A percentile compares a stretch with the other conserved stretches of the same genome.
Conservation (phyloP, 2,113 vertebrate genomes). For the Peucedramus taeniatus region DNA sequence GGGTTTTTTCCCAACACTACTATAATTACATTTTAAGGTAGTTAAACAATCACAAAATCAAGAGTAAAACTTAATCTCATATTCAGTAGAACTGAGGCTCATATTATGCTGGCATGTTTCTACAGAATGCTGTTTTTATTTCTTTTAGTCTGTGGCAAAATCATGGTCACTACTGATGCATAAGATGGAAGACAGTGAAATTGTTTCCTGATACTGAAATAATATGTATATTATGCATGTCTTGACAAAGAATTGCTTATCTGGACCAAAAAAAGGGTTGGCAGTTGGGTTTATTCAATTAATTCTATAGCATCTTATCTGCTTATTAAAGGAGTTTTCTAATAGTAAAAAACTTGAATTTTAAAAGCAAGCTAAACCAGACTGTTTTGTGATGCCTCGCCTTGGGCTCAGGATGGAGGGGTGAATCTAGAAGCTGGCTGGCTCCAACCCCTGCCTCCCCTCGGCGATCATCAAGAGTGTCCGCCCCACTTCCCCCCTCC, state of each 20-base stretch:
- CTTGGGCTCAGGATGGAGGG: too few species aligned
- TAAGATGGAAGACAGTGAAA: neutral
- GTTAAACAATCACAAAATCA: neutral
- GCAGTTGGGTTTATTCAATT: neutral
- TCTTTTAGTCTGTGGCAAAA: neutral
- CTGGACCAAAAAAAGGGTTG: neutral
- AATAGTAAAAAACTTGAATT: neutral
- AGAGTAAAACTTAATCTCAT: neutral
- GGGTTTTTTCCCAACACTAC: rapidly evolving
- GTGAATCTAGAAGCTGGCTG: too few species aligned
- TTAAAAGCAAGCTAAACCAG: neutral
- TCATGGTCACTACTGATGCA: neutral
- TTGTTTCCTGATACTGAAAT: neutral
- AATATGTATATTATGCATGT: neutral
- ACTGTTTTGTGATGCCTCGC: too few species aligned
- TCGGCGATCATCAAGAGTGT: too few species aligned
- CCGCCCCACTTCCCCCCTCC: too few species aligned
- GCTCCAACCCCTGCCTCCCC: too few species aligned
- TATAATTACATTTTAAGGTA: neutral
- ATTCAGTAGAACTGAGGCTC: neutral
- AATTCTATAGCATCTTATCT: neutral
- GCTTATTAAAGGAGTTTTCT: rapidly evolving
- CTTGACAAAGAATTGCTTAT: neutral
- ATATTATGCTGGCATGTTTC: neutral
- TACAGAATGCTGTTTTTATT: neutral